These are phyloP conservation scores for Plebejus argus DNA, from an alignment of 2,888 invertebrate genomes.

Conservation along the genomic window DNA sequence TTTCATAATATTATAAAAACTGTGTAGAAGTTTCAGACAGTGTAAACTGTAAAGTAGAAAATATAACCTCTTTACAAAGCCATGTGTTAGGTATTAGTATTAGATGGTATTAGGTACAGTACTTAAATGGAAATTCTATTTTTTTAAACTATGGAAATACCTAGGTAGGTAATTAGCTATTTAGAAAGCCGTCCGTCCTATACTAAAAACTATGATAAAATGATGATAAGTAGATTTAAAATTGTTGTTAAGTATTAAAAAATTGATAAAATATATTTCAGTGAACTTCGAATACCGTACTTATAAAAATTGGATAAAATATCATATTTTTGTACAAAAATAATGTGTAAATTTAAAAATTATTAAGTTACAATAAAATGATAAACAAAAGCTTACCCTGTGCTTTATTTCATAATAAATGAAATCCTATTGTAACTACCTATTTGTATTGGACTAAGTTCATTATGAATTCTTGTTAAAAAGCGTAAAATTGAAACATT, in stretches of 20 bases:
- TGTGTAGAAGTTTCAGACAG: not conserved
- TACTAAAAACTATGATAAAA: not conserved
- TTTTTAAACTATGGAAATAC: not conserved
- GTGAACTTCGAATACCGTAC: not conserved
- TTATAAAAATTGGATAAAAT: not conserved
- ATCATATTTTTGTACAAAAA: conserved; percentile 7
- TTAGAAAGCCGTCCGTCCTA: not conserved
- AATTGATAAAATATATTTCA: not conserved
- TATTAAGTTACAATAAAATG: not conserved
- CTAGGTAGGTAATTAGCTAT: not conserved
- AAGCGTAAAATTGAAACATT: not conserved
- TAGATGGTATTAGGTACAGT: too few species aligned
- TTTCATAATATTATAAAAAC: too few species aligned
- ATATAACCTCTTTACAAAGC: not conserved
- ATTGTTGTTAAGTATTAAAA: not conserved
- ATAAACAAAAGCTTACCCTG: not conserved
- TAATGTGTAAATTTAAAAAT: not conserved
- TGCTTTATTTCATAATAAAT: not conserved
- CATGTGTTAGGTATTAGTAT: not conserved
- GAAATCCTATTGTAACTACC: not conserved
- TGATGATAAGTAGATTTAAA: not conserved
- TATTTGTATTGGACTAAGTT: not conserved
- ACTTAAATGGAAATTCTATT: not conserved
- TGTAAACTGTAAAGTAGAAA: too few species aligned
- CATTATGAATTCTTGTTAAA: not conserved